phyloP scores from a whole-genome alignment of 2,797 vertebrate species.

The Amazona ochrocephala region DNA sequence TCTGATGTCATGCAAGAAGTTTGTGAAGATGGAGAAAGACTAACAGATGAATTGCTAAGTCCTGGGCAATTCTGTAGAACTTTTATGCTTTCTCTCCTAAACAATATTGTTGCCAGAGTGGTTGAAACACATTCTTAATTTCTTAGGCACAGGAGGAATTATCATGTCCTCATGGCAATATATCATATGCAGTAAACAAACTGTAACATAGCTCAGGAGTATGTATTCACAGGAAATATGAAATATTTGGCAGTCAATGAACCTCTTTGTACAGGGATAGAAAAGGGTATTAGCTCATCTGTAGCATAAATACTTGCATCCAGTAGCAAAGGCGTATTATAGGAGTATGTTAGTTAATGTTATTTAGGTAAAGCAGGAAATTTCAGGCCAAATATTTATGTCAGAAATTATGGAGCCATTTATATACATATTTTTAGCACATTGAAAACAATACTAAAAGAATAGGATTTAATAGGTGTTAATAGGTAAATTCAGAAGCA shows the following conservation, averaged over 20 bases:
- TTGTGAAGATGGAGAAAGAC: neutral
- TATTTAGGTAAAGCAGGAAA: conserved; percentile 37
- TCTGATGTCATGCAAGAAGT: neutral
- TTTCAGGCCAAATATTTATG: conserved; percentile 33
- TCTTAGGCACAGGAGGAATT: neutral
- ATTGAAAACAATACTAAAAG: conserved; percentile 12
- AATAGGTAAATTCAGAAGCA: neutral
- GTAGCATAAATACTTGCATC: conserved; percentile 8
- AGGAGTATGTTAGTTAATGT: neutral
- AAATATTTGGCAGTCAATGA: neutral
- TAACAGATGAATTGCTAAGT: neutral
- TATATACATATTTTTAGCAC: conserved; percentile 19
- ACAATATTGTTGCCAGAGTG: neutral
- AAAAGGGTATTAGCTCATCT: neutral
- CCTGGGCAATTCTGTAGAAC: neutral
- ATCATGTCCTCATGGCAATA: neutral
- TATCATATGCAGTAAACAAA: neutral
- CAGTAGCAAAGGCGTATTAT: neutral
- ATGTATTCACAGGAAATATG: neutral
- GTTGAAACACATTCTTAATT: neutral
- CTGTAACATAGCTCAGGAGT: neutral
- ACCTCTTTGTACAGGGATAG: neutral
- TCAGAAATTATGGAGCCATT: conserved; percentile 24
- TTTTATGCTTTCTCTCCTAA: neutral
- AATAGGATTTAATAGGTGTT: neutral